Conservation (phyloP, 2,888 invertebrate genomes). For the Sinelater perroti region DNA sequence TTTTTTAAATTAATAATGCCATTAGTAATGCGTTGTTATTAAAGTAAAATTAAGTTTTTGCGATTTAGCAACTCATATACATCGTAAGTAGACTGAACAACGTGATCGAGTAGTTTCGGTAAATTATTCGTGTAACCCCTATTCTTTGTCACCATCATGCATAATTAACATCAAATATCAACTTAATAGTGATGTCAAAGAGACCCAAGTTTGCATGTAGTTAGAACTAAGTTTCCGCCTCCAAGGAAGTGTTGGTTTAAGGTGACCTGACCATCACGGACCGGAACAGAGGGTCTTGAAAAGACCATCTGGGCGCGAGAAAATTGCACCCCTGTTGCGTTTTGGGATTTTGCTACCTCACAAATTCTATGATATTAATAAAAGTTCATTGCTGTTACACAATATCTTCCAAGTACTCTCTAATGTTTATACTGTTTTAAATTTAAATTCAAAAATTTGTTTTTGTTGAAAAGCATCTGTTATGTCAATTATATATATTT, state of each 20-base stretch:
- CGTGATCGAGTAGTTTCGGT: constrained; percentile 12
- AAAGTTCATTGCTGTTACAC: too few relatives aligned
- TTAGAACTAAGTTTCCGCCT: constrained; percentile 52
- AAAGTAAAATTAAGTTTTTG: too few relatives aligned
- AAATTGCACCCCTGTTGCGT: constrained; percentile 28
- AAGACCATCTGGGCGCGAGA: constrained; percentile 20
- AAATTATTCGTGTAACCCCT: constrained; percentile 30
- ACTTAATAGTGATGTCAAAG: constrained; percentile 54
- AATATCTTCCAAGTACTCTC: too few relatives aligned
- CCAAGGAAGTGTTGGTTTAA: constrained; percentile 56
- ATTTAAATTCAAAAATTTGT: too few relatives aligned
- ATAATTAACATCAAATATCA: constrained; percentile 57
- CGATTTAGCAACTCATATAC: too few relatives aligned
- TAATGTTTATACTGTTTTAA: too few relatives aligned
- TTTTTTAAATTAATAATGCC: too few relatives aligned
- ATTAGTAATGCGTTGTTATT: too few relatives aligned
- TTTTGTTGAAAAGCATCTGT: too few relatives aligned
- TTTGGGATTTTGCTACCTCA: too few relatives aligned
- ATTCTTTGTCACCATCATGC: constrained; percentile 39
- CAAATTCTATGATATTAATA: not conserved
- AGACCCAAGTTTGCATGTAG: constrained; percentile 55
- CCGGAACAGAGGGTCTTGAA: constrained; percentile 47
- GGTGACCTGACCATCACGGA: constrained; percentile 55
- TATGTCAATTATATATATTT: too few relatives aligned
- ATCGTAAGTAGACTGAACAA: too few relatives aligned